Evolutionary conservation across 2,113 vertebrate genomes (phyloP).

Genomic region (Neomonachus schauinslandi): DNA sequence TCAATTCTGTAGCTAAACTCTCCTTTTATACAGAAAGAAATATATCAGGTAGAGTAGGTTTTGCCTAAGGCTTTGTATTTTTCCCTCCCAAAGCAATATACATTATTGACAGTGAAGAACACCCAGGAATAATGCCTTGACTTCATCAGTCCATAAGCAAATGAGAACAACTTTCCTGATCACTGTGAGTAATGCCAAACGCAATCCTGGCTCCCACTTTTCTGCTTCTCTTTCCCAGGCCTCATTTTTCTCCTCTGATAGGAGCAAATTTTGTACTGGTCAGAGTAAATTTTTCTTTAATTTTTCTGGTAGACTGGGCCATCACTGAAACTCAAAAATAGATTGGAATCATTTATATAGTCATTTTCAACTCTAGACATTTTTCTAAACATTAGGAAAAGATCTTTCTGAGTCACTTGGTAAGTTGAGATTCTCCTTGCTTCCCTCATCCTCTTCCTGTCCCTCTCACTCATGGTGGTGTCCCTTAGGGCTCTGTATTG

Average conservation of each 20-base stretch:
- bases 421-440: neutral
- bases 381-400: neutral
- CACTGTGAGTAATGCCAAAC: neutral
- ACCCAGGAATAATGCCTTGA: neutral
- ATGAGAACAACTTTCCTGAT: neutral
- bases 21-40: neutral
- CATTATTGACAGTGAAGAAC: neutral
- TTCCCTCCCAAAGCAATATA: neutral
- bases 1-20: neutral
- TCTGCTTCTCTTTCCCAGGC: neutral
- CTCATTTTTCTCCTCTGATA: neutral
- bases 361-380: constrained; percentile 1
- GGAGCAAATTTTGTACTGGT: neutral
- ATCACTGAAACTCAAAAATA: neutral
- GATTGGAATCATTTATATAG: neutral
- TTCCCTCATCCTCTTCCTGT: neutral
- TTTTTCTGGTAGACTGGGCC: neutral
- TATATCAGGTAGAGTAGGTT: neutral
- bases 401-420: neutral
- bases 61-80: neutral
- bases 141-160: neutral
- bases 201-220: neutral
- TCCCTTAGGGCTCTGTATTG: neutral
- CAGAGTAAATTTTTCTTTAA: neutral
- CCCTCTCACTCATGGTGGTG: too few species aligned